These are phyloP conservation scores for Oryzaephilus surinamensis DNA, from an alignment of 1,140 invertebrate genomes.

Conservation along the genomic window DNA sequence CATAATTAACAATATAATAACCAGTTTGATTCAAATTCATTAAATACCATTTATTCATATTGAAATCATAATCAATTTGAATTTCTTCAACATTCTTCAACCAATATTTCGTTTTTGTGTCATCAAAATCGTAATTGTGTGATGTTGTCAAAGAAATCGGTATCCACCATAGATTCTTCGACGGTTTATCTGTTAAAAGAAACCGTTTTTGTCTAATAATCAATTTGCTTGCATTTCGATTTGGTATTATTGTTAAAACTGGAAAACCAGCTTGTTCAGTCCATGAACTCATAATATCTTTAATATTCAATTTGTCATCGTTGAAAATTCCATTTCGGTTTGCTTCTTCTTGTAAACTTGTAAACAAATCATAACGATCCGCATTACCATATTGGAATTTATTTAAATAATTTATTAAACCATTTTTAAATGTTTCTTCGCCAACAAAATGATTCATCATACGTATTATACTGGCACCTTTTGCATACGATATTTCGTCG, in stretches of 20 bases:
- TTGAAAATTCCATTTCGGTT: conserved; percentile 38
- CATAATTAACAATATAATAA: conserved; percentile 69
- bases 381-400: conserved; percentile 52
- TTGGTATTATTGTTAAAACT: conserved; percentile 50
- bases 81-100: conserved; percentile 21
- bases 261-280: conserved; percentile 74
- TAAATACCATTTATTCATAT: conserved; percentile 26
- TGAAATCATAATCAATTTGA: conserved; percentile 15
- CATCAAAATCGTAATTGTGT: conserved; percentile 27
- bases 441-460: conserved; percentile 74
- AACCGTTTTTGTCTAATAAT: conserved; percentile 42
- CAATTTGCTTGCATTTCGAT: conserved; percentile 38
- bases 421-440: conserved; percentile 53
- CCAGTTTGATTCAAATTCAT: conserved; percentile 31
- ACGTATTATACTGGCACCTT: conserved; percentile 68
- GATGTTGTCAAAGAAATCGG: conserved; percentile 46
- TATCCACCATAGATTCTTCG: conserved; percentile 40
- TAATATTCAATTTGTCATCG: conserved; percentile 42
- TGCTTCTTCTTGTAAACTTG: conserved; percentile 45
- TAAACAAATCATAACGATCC: conserved; percentile 60
- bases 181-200: conserved; percentile 25
- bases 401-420: conserved; percentile 50
- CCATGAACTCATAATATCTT: conserved; percentile 73
- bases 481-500: conserved; percentile 75
- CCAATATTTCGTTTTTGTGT: conserved; percentile 31